Percentiles rank a stretch among this genome's conserved stretches.
Evolutionary conservation across 1,140 invertebrate genomes (phyloP).

Genomic region (Bathynomus jamesi): DNA sequence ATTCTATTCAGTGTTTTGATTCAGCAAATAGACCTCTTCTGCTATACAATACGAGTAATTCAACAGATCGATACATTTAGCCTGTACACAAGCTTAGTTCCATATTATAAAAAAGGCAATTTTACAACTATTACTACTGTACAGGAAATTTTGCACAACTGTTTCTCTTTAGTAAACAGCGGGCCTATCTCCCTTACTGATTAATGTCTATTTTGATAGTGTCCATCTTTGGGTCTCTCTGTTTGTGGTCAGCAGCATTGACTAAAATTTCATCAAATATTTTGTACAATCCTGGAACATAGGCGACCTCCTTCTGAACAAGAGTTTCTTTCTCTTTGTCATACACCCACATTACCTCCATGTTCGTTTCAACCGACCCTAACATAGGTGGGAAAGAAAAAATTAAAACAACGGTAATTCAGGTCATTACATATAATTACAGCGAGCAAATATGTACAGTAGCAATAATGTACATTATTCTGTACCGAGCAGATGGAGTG

Average conservation of each 20-base stretch:
- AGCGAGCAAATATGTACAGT: no score
- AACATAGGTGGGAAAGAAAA: neutral
- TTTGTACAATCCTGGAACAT: slow-evolving; percentile 96
- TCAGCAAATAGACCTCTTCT: no score
- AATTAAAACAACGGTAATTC: neutral
- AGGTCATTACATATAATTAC: no score
- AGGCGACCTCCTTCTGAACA: slow-evolving; percentile 79
- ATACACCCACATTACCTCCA: slow-evolving; percentile 91
- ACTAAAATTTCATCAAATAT: slow-evolving; percentile 99
- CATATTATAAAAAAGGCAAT: neutral
- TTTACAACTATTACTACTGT: neutral
- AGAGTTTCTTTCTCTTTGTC: slow-evolving; percentile 69
- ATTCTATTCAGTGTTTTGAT: no score
- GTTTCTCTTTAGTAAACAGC: slow-evolving; percentile 33
- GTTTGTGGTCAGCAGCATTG: slow-evolving; percentile 99
- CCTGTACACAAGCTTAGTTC: no score
- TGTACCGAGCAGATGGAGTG: no score
- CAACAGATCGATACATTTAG: no score
- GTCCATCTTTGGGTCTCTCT: slow-evolving; percentile 89
- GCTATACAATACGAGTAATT: no score
- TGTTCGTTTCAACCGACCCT: slow-evolving; percentile 78
- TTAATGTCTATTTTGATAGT: slow-evolving; percentile 95
- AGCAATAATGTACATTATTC: no score
- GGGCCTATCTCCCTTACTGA: no score
- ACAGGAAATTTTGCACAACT: neutral